Evolutionary conservation across 1,140 invertebrate genomes (phyloP).

Genomic region (Helicoverpa zea): DNA sequence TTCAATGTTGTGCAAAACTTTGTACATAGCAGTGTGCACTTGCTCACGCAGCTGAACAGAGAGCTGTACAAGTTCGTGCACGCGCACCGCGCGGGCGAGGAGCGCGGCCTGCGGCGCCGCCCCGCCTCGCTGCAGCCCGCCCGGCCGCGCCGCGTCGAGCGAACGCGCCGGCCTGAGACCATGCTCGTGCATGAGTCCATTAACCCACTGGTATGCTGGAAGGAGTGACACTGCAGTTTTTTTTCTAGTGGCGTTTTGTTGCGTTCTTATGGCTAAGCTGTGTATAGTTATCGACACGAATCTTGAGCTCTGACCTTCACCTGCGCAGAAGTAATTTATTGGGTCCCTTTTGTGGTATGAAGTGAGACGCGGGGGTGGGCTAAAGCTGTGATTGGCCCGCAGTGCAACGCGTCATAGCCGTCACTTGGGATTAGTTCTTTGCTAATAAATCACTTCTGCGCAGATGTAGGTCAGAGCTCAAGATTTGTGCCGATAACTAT

Average conservation of each 20-base stretch:
- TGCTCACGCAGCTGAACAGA: slow-evolving; percentile 67
- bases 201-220: slow-evolving; percentile 64
- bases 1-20: background rate
- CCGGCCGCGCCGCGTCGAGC: slow-evolving; percentile 49
- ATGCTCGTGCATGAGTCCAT: slow-evolving; percentile 68
- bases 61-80: slow-evolving; percentile 72
- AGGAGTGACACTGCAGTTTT: background rate
- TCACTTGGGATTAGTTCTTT: too few species aligned
- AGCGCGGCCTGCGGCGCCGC: slow-evolving; percentile 47
- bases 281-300: too few species aligned
- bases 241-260: background rate
- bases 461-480: too few species aligned
- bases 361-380: too few species aligned
- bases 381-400: too few species aligned
- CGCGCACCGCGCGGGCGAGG: slow-evolving; percentile 46
- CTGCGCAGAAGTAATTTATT: too few species aligned
- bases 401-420: too few species aligned
- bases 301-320: too few species aligned
- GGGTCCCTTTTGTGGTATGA: too few species aligned
- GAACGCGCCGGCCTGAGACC: slow-evolving; percentile 67
- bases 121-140: slow-evolving; percentile 71
- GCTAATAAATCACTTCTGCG: too few species aligned
- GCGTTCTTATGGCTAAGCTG: background rate
- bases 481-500: too few species aligned
- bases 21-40: background rate